phyloP scores from a whole-genome alignment of 2,113 vertebrate genomes.

The Eubucco bourcierii region DNA sequence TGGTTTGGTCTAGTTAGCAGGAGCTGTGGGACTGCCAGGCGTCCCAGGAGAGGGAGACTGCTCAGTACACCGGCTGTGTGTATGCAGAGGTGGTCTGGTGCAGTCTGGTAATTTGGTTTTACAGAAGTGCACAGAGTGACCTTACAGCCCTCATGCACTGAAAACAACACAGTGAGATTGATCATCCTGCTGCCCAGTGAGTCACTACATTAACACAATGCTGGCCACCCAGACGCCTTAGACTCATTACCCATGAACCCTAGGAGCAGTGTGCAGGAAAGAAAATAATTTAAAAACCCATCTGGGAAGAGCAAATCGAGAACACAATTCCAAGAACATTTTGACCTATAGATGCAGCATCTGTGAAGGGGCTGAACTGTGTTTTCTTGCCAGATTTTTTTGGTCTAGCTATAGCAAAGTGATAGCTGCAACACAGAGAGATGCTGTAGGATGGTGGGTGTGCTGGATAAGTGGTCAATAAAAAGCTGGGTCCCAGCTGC shows the following conservation, averaged over 20 bases:
- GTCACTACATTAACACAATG: neutral
- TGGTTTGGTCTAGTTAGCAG: neutral
- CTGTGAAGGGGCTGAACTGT: neutral
- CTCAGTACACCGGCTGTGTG: rapidly evolving
- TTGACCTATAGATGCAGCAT: neutral
- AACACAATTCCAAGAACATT: neutral
- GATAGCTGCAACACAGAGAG: neutral
- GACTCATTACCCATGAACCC: neutral
- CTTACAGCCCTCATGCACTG: neutral
- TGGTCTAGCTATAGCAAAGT: neutral
- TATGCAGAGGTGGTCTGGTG: neutral
- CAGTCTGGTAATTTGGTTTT: neutral
- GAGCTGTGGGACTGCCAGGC: neutral
- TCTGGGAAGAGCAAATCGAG: neutral
- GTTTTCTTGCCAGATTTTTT: neutral
- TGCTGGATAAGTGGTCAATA: neutral
- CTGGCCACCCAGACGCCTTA: neutral
- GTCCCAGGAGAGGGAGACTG: neutral
- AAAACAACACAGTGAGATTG: neutral
- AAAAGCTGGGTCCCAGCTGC: neutral
- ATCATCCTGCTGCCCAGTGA: neutral
- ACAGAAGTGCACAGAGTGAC: neutral
- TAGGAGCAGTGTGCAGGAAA: neutral
- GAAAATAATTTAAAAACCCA: neutral
- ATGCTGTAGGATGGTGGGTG: neutral